Conservation (phyloP, 2,797 vertebrate species). For the Trematomus bernacchii region DNA sequence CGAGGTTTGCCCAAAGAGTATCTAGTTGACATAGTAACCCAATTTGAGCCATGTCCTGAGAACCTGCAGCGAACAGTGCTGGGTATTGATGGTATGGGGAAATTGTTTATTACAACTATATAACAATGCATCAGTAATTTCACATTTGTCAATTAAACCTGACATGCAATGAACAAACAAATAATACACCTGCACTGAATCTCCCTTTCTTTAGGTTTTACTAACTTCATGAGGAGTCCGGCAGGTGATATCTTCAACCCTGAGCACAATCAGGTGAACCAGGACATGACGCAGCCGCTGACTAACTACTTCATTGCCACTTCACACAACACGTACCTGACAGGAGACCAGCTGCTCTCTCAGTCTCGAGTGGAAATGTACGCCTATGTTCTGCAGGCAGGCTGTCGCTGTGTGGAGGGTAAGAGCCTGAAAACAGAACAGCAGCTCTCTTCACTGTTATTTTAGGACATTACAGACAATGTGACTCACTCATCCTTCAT, state of each 20-base stretch:
- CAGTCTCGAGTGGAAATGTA: conserved; percentile 97
- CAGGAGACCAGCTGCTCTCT: conserved; percentile 96
- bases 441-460: neutral
- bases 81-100: conserved; percentile 93
- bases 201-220: conserved; percentile 87
- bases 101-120: neutral
- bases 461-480: conserved; percentile 2
- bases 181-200: conserved; percentile 18
- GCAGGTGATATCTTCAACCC: conserved; percentile 96
- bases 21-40: conserved; percentile 90
- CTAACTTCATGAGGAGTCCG: conserved; percentile 94
- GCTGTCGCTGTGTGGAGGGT: conserved; percentile 97
- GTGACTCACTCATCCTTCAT: neutral
- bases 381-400: conserved; percentile 94
- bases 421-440: conserved; percentile 58
- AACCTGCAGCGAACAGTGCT: conserved; percentile 90
- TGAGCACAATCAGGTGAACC: conserved; percentile 90
- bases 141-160: neutral
- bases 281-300: conserved; percentile 95
- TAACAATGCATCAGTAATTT: neutral
- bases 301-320: conserved; percentile 95
- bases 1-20: conserved; percentile 88
- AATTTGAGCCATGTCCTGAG: conserved; percentile 94
- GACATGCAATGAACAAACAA: neutral
- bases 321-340: conserved; percentile 97